Base-by-base conservation (phyloP, 2,797 vertebrate genomes). In the Urophycis tenuis region DNA sequence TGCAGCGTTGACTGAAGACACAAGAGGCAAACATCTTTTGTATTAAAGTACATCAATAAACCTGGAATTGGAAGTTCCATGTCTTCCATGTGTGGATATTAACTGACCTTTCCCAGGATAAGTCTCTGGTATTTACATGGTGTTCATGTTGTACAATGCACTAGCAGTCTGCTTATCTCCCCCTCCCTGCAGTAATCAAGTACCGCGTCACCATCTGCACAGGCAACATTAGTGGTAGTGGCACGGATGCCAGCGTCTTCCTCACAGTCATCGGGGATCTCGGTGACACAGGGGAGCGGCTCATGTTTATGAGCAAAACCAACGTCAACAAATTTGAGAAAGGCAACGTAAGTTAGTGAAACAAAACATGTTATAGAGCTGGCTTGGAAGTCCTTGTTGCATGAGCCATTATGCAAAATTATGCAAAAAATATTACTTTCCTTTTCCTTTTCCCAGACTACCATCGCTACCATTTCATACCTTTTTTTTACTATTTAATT, bases 251-350 rank as follows among this genome's bases (percentile, higher is more conserved):
- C 85, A 96, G 92, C 0, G 97, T 99, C 82, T 98, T 96, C 19
- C 89, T 98, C 81, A 96, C 94, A 79, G 78, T 99, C 45, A 92
- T 94, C 0, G 96, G 98, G 0, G 95, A 97, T 3, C 90, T 93
- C 64, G 97, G 98, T 0, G 97, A 99, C 89, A 98, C 96, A 0
- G 98, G 96, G 9, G 97, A 99, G 22, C 91, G 97, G 0, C 87
- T 95, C 77, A 95, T 99, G 87, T 92, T 94, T 80, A 96, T 93
- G 90, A 96, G 97, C 92, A 94, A 96, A 88, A 99, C 96, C 88
- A 98, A 95, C 0, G 93, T 94, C 75, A 95, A 98, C 87, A 96
- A 98, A 80, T 99, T 99, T 84, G 96, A 98, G 82, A 99, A 96
- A 84, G 96, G 95, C 88, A 98, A 95, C 0, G 98, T 99, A 88